phyloP scores from a whole-genome alignment of 2,113 vertebrate species.

The Nycticebus coucang region DNA sequence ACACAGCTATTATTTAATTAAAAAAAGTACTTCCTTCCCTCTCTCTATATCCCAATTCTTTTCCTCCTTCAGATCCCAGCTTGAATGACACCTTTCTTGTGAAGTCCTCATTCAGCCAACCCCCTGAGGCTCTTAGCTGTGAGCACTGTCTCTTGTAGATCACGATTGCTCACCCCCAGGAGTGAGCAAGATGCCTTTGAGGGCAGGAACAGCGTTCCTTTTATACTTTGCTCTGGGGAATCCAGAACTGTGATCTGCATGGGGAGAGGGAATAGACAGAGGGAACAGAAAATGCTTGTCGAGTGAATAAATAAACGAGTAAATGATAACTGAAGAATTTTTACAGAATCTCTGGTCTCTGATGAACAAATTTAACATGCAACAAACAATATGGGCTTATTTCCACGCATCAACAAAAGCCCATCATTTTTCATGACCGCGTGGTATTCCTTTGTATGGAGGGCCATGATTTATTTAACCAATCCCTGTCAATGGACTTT shows the following conservation, averaged over 20 bases:
- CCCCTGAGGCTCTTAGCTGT: too few relatives aligned
- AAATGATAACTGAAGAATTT: background rate
- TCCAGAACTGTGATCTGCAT: background rate
- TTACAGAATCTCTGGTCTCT: background rate
- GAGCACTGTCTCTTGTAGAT: background rate
- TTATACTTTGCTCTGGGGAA: accelerated
- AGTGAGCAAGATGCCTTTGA: background rate
- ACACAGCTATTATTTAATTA: too few relatives aligned
- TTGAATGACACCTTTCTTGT: background rate
- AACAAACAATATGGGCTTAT: background rate
- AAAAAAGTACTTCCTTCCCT: background rate
- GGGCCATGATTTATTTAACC: background rate
- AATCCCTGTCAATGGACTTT: background rate
- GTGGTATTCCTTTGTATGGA: background rate
- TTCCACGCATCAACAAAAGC: background rate
- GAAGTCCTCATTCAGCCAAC: background rate
- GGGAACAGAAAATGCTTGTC: background rate
- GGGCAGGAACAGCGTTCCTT: background rate
- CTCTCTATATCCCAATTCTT: background rate
- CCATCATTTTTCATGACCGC: background rate
- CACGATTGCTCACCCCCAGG: background rate
- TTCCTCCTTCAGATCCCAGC: background rate
- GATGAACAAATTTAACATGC: background rate
- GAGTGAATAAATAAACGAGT: background rate
- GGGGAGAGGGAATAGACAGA: background rate